Percentiles rank a stretch among this genome's conserved stretches.
phyloP scores from a whole-genome alignment of 2,113 vertebrate species.

The Physeter macrocephalus region DNA sequence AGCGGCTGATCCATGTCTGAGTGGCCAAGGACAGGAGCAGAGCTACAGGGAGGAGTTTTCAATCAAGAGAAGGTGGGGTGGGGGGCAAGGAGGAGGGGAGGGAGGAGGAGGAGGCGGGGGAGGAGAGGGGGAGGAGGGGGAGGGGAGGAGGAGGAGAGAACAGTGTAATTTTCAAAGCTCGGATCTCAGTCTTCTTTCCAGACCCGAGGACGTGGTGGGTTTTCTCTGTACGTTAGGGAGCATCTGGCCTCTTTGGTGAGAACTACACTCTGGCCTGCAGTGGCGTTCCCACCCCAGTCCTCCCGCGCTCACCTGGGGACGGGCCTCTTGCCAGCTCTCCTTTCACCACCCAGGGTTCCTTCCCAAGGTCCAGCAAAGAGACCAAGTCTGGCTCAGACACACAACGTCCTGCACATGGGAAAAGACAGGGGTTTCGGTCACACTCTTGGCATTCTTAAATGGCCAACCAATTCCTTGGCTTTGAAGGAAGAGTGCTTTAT shows the following conservation, averaged over 20 bases:
- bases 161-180: neutral
- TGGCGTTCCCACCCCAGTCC: accelerated
- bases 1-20: neutral
- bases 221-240: accelerated
- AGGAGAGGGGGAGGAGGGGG: too few species aligned
- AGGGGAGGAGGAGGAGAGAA: neutral
- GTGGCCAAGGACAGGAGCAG: neutral
- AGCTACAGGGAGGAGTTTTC: neutral
- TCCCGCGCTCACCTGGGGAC: neutral
- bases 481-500: neutral
- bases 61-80: neutral
- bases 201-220: neutral
- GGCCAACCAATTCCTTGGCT: neutral
- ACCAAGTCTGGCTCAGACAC: neutral
- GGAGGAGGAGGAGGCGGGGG: too few species aligned
- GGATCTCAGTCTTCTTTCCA: neutral
- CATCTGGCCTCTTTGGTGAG: accelerated
- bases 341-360: neutral
- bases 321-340: neutral
- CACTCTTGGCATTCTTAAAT: neutral
- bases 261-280: neutral
- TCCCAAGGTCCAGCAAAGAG: neutral
- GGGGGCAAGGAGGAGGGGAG: too few species aligned
- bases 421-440: neutral
- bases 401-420: neutral